phyloP scores from a whole-genome alignment of 2,113 vertebrate species.

The Mesocricetus auratus region DNA sequence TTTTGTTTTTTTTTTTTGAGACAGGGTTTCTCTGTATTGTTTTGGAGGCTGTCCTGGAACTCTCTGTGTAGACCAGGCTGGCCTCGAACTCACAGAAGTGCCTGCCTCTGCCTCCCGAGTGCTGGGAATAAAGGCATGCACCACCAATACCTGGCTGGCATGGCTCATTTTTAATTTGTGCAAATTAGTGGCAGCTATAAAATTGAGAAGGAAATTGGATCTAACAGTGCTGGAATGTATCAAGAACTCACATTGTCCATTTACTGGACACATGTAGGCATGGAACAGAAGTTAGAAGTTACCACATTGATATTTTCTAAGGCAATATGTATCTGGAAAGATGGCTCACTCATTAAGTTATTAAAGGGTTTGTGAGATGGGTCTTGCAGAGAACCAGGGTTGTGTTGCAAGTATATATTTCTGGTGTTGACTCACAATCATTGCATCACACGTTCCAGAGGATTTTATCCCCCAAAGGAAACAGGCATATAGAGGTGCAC shows the following conservation, averaged over 20 bases:
- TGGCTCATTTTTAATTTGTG: not conserved
- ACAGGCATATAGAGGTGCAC: not conserved
- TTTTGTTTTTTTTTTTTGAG: no score
- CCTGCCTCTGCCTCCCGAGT: no score
- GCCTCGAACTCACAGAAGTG: no score
- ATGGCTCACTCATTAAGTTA: not conserved
- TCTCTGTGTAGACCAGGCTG: no score
- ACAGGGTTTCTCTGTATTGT: no score
- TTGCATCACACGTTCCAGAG: not conserved
- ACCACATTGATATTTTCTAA: not conserved
- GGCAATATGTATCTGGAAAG: not conserved
- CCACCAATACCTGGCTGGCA: no score
- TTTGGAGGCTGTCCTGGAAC: no score
- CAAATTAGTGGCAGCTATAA: not conserved
- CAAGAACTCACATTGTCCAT: not conserved
- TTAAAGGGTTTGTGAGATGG: not conserved
- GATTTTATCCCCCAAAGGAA: fast-evolving
- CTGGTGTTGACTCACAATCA: not conserved
- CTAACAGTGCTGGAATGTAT: not conserved
- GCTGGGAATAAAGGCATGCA: no score
- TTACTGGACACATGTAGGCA: not conserved
- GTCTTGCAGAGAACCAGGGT: not conserved
- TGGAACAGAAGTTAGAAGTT: not conserved
- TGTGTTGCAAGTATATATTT: not conserved
- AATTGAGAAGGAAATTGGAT: not conserved